Evolutionary conservation across 2,888 invertebrate species (phyloP).

Genomic region (Caenorhabditis plicata): DNA sequence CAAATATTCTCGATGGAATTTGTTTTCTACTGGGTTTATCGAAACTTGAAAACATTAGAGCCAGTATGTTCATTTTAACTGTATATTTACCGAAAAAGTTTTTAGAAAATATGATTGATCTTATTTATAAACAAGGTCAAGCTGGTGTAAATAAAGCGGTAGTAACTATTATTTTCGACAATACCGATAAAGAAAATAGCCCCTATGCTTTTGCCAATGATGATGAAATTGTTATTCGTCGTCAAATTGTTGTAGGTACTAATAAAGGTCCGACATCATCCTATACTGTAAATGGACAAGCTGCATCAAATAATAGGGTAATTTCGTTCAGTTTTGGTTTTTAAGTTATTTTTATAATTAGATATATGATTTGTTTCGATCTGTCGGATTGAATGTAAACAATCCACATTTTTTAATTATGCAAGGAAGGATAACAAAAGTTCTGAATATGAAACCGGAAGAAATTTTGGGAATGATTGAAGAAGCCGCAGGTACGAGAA

Average conservation of each 20-base stretch:
- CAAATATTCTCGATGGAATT: constrained; percentile 84
- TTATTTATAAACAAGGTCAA: constrained; percentile 96
- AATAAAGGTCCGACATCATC: constrained; percentile 70
- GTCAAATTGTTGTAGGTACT: constrained; percentile 37
- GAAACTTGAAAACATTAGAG: constrained; percentile 73
- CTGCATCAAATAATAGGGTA: constrained; percentile 78
- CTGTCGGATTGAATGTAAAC: constrained; percentile 94
- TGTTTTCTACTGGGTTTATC: constrained; percentile 95
- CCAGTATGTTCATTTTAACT: constrained; percentile 18
- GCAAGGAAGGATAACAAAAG: constrained; percentile 98
- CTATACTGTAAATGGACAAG: constrained; percentile 88
- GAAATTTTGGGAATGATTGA: constrained; percentile 97
- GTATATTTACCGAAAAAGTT: neutral
- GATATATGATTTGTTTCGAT: constrained; percentile 83
- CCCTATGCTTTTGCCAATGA: constrained; percentile 89
- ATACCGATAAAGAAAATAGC: constrained; percentile 75
- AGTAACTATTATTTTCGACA: constrained; percentile 93
- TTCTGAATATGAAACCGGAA: constrained; percentile 94
- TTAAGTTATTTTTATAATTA: neutral
- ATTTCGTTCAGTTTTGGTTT: neutral
- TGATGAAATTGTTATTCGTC: constrained; percentile 78
- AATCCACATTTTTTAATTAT: constrained; percentile 97
- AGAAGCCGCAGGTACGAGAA: constrained; percentile 94
- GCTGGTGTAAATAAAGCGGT: constrained; percentile 92
- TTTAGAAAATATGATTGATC: constrained; percentile 84